These are phyloP conservation scores for Pseudococcus viburni DNA, from an alignment of 2,888 invertebrate genomes.

Conservation along the genomic window DNA sequence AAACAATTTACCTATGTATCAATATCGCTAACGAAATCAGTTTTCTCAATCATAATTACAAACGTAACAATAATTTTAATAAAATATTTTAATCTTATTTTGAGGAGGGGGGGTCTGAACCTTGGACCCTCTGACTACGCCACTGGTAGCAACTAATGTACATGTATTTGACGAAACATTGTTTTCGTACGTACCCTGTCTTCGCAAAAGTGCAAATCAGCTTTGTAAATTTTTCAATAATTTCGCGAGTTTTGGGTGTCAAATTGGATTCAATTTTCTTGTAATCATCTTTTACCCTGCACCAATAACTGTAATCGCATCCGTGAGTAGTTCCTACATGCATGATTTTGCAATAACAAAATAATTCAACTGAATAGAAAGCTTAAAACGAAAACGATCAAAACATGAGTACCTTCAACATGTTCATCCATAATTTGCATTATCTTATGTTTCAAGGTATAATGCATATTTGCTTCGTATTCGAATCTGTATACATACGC, in stretches of 20 bases:
- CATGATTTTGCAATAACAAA: background rate
- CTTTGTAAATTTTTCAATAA: constrained; percentile 9
- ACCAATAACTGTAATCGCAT: background rate
- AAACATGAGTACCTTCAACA: background rate
- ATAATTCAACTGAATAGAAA: background rate
- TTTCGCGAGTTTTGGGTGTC: background rate
- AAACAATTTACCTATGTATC: too few species aligned
- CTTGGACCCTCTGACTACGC: too few species aligned
- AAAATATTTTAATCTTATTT: too few species aligned
- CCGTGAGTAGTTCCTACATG: constrained; percentile 1
- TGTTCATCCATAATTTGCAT: background rate
- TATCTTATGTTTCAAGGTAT: background rate
- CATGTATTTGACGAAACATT: too few species aligned
- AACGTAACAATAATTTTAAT: too few species aligned
- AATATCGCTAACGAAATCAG: too few species aligned
- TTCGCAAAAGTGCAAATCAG: background rate
- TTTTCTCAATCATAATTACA: too few species aligned
- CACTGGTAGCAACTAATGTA: too few species aligned
- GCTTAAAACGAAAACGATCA: too few species aligned
- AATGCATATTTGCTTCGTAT: background rate
- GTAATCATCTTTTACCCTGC: background rate
- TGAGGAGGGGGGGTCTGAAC: too few species aligned
- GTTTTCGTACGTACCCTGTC: background rate
- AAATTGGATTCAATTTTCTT: background rate
- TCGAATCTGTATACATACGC: background rate